Percentiles rank a stretch among this genome's conserved stretches.
Evolutionary conservation across 1,140 invertebrate species (phyloP).

Genomic region (Zaprionus camerounensis): DNA sequence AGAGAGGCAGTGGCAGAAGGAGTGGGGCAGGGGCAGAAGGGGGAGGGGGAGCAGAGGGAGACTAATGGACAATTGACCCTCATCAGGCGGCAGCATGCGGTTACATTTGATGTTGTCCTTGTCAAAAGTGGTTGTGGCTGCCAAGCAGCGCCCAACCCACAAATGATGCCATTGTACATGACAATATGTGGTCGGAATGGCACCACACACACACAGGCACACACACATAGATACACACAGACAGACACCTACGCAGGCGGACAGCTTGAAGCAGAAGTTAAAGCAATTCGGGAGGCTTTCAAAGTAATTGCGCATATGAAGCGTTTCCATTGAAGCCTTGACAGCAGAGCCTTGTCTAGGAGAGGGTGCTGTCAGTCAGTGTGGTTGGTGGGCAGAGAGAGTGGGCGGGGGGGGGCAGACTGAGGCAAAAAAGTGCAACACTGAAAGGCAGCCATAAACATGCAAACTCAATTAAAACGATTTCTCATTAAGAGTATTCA

Average conservation of each 20-base stretch:
- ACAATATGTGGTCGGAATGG: slow-evolving; percentile 67
- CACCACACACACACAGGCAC: slow-evolving; percentile 29
- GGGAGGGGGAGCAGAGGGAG: background rate
- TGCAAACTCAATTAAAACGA: slow-evolving; percentile 84
- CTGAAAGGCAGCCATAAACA: slow-evolving; percentile 80
- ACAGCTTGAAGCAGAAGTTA: slow-evolving; percentile 16
- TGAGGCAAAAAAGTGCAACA: slow-evolving; percentile 35
- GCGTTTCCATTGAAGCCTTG: background rate
- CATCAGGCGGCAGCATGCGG: slow-evolving; percentile 76
- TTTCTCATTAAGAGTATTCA: slow-evolving; percentile 83
- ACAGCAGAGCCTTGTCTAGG: background rate
- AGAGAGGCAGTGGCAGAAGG: background rate
- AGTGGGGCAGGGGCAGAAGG: no score
- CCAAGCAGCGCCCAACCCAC: slow-evolving; percentile 49
- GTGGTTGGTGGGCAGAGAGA: background rate
- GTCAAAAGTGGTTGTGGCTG: slow-evolving; percentile 44
- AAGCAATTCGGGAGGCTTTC: slow-evolving; percentile 32
- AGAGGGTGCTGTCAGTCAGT: no score
- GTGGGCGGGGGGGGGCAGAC: background rate
- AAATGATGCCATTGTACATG: slow-evolving; percentile 81
- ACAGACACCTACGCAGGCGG: background rate
- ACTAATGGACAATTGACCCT: slow-evolving; percentile 81
- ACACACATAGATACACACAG: slow-evolving; percentile 4
- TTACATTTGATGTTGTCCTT: slow-evolving; percentile 73
- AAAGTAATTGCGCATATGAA: slow-evolving; percentile 54